Percentiles rank a stretch among this genome's conserved stretches.
Conservation (phyloP, 1,140 invertebrate genomes). For the Asobara japonica region DNA sequence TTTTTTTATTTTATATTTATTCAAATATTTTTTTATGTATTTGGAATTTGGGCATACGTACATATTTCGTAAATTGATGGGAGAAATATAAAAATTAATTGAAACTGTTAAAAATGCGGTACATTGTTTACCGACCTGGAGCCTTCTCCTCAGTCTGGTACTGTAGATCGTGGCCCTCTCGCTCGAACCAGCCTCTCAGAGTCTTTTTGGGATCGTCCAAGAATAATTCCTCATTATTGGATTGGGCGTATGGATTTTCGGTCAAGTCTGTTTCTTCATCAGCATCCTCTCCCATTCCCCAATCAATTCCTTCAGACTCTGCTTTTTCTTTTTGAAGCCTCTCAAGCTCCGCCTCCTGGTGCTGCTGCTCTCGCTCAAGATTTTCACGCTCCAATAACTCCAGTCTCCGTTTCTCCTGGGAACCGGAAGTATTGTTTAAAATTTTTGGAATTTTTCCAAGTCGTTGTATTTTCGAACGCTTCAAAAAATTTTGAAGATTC, state of each 20-base stretch:
- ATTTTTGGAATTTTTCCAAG: neutral
- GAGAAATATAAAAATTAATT: too few species aligned
- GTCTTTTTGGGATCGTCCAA: conserved; percentile 96
- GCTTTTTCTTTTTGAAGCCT: conserved; percentile 66
- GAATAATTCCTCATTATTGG: conserved; percentile 87
- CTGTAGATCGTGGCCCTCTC: conserved; percentile 88
- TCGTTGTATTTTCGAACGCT: neutral
- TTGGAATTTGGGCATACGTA: too few species aligned
- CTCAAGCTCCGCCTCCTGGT: conserved; percentile 64
- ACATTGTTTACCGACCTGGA: too few species aligned
- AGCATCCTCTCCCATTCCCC: conserved; percentile 94
- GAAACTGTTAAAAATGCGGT: too few species aligned
- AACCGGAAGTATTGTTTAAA: too few species aligned
- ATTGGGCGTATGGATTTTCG: conserved; percentile 85
- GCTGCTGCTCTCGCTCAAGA: conserved; percentile 63
- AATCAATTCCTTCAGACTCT: conserved; percentile 82
- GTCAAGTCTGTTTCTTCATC: conserved; percentile 84
- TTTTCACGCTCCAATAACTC: conserved; percentile 69
- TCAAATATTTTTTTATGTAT: too few species aligned
- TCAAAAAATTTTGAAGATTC: conserved; percentile 15
- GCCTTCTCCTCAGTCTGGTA: conserved; percentile 88
- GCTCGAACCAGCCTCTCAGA: conserved; percentile 92
- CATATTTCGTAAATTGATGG: too few species aligned
- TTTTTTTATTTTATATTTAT: too few species aligned
- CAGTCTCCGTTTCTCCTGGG: conserved; percentile 67